Base-by-base conservation (phyloP, 2,888 invertebrate species). In the Meiosimyza decipiens region DNA sequence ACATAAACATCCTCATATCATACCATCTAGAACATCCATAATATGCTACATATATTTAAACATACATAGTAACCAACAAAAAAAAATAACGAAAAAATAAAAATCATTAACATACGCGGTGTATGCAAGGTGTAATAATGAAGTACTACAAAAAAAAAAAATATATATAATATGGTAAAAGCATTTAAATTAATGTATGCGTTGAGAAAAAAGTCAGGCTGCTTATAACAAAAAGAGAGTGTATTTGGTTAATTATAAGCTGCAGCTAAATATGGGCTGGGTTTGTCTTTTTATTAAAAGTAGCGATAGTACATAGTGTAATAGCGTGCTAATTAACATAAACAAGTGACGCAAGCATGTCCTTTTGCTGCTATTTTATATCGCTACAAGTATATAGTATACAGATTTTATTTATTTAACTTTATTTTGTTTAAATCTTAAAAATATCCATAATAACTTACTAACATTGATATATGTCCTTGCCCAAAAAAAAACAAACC, bases 331-430 rank as follows among this genome's bases (percentile, higher is more conserved):
- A 40, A 40, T 40, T 40, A 40, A 40, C 40, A 40, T 40, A 40
- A 40, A 5, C 40, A 40, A 40, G 40, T 40, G 40, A 40, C 40
- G 40, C 40, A 40, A 40, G 9, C 40, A 40, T 40, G 40, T 65
- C 76, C 75, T 73, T 77, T 40, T 64, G 55, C 13, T 50, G 40
- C 28, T 57, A 11, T 22, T 51, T 28, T 6, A n/a, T 69, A 51
- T 40, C 49, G 11, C 51, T 60, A 59, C 54, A 47, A 13, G 28
- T 66, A 66, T 60, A 66, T 65, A 28, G 57, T 60, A 69, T 18
- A 33, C 15, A 51, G 28, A 69, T 74, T 68, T 63, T 55, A 60
- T 74, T 70, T 60, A 54, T 28, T 13, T 60, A 33, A 22, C 4
- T 60, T 33, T 54, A 11, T 16, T 54, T 16, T 54, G 9, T 28